Conservation (phyloP, 2,888 invertebrate genomes). For the Anticlea derivata region DNA sequence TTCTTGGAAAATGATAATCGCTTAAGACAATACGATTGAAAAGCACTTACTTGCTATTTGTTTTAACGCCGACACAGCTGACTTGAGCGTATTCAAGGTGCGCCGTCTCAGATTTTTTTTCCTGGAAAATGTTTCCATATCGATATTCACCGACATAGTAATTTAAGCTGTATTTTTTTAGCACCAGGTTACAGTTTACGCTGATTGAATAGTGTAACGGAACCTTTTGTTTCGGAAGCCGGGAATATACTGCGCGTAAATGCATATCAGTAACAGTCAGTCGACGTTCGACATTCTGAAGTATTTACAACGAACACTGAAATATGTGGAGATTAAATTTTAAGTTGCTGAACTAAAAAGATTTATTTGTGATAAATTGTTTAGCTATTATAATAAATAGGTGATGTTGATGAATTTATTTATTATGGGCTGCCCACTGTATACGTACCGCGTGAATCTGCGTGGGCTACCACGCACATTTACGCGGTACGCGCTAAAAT, state of each 20-base stretch:
- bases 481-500: too few species aligned
- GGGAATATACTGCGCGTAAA: constrained; percentile 73
- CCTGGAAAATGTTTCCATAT: constrained; percentile 72
- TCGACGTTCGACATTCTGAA: constrained; percentile 58
- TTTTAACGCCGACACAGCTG: constrained; percentile 73
- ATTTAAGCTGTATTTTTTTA: constrained; percentile 38
- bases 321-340: constrained; percentile 53
- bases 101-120: constrained; percentile 76
- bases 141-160: constrained; percentile 72
- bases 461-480: too few species aligned
- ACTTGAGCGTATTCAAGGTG: constrained; percentile 74
- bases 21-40: constrained; percentile 40
- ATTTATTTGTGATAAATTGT: too few species aligned
- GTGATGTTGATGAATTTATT: too few species aligned
- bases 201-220: constrained; percentile 33
- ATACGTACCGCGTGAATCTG: too few species aligned
- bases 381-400: too few species aligned
- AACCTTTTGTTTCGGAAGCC: constrained; percentile 71
- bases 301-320: constrained; percentile 58
- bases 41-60: constrained; percentile 77
- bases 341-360: constrained; percentile 9
- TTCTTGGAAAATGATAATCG: neutral
- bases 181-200: constrained; percentile 32
- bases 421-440: too few species aligned
- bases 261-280: constrained; percentile 72